Evolutionary conservation across 2,797 vertebrate species (phyloP).

Genomic region (Melopsittacus undulatus): DNA sequence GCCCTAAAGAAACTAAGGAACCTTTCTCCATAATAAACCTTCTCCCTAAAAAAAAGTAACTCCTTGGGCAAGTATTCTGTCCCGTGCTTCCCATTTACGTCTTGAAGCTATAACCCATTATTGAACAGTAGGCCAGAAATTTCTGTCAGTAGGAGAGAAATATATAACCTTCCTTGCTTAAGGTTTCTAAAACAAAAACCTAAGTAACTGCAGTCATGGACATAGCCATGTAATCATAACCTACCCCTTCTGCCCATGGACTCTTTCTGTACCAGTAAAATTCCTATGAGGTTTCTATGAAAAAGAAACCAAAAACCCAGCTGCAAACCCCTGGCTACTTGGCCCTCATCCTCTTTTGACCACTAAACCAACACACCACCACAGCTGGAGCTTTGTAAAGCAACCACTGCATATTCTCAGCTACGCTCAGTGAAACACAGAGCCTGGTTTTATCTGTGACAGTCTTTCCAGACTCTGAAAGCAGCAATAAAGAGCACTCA

Average conservation of each 20-base stretch:
- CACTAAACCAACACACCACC: not conserved
- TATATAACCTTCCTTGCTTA: not conserved
- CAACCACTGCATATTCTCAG: not conserved
- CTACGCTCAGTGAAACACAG: not conserved
- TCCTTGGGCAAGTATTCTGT: not conserved
- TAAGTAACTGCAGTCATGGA: not conserved
- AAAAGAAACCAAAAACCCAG: not conserved
- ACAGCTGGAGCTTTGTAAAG: not conserved
- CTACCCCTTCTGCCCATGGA: not conserved
- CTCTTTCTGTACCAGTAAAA: not conserved
- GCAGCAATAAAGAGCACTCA: not conserved
- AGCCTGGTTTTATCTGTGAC: not conserved
- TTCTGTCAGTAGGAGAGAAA: not conserved
- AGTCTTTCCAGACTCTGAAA: not conserved
- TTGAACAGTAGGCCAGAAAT: not conserved
- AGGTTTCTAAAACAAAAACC: not conserved
- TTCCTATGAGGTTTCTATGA: not conserved
- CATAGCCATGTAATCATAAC: not conserved
- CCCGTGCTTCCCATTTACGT: not conserved
- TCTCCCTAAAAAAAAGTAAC: not conserved
- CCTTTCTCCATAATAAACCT: not conserved
- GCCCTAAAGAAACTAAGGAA: not conserved
- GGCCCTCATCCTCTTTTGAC: not conserved
- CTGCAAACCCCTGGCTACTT: not conserved
- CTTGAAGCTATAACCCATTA: not conserved